These are phyloP conservation scores for Tetramorium alpestre DNA, from an alignment of 1,140 invertebrate species.

Conservation along the genomic window DNA sequence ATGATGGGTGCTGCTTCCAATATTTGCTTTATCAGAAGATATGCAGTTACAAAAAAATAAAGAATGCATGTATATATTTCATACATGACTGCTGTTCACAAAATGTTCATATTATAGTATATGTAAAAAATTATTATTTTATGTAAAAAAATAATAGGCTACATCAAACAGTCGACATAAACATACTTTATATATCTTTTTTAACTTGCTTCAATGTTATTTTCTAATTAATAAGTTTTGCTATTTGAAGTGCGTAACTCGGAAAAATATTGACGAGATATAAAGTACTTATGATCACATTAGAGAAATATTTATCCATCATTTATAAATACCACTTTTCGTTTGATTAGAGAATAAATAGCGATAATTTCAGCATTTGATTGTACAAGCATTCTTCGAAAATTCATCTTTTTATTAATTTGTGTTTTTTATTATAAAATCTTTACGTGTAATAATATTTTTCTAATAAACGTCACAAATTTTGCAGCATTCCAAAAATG, in stretches of 20 bases:
- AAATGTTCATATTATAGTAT: conserved; percentile 13
- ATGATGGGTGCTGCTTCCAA: conserved; percentile 32
- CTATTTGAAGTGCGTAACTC: neutral
- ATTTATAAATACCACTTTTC: neutral
- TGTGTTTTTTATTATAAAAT: neutral
- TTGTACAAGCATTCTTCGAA: neutral
- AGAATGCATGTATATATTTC: conserved; percentile 12
- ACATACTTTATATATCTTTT: conserved; percentile 24
- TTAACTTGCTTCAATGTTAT: neutral
- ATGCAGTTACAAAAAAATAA: conserved; percentile 7
- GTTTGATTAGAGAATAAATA: conserved; percentile 17
- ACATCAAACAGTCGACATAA: neutral
- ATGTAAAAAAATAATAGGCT: conserved; percentile 4
- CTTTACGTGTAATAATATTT: neutral
- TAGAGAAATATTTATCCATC: conserved; percentile 4
- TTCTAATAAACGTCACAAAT: neutral
- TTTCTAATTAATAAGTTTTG: neutral
- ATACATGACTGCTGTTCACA: neutral
- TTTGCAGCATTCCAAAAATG: neutral
- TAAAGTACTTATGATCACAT: neutral
- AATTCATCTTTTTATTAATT: neutral
- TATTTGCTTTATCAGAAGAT: conserved; percentile 27
- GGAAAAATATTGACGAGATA: neutral
- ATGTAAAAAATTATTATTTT: neutral
- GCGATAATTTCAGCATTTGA: neutral